Percentiles rank a stretch among this genome's conserved stretches.
Evolutionary conservation across 2,888 invertebrate genomes (phyloP).

Genomic region (Habroteleia sp.): DNA sequence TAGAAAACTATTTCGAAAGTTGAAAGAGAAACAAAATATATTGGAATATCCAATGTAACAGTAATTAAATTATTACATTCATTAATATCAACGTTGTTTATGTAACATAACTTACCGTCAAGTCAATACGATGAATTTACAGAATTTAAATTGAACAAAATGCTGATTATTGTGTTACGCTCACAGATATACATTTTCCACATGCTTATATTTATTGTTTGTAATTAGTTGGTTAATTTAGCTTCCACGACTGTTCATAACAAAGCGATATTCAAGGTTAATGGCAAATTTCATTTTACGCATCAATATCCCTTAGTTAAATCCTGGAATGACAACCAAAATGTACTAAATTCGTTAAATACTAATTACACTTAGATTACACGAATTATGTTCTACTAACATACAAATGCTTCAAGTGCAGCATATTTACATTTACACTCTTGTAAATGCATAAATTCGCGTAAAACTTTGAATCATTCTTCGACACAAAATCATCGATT

Average conservation of each 20-base stretch:
- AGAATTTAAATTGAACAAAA: slow-evolving; percentile 26
- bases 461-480: slow-evolving; percentile 46
- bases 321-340: slow-evolving; percentile 44
- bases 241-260: slow-evolving; percentile 4
- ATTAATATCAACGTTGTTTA: not conserved
- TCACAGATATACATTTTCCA: slow-evolving; percentile 21
- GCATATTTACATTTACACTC: no score
- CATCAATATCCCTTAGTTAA: slow-evolving; percentile 21
- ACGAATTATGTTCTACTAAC: slow-evolving; percentile 52
- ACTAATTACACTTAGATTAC: slow-evolving; percentile 57
- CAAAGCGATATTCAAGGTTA: slow-evolving; percentile 20
- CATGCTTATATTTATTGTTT: slow-evolving; percentile 35
- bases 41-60: slow-evolving; percentile 26
- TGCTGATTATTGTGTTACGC: slow-evolving; percentile 24
- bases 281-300: slow-evolving; percentile 26
- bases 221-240: slow-evolving; percentile 16
- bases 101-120: not conserved
- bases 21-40: slow-evolving; percentile 39
- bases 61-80: slow-evolving; percentile 22
- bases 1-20: slow-evolving; percentile 35
- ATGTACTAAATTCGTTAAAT: slow-evolving; percentile 50
- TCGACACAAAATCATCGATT: slow-evolving; percentile 46
- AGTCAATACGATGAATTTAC: slow-evolving; percentile 14
- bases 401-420: slow-evolving; percentile 42
- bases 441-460: slow-evolving; percentile 49